Evolutionary conservation across 2,113 vertebrate species (phyloP).

Genomic region (Xenopus borealis): DNA sequence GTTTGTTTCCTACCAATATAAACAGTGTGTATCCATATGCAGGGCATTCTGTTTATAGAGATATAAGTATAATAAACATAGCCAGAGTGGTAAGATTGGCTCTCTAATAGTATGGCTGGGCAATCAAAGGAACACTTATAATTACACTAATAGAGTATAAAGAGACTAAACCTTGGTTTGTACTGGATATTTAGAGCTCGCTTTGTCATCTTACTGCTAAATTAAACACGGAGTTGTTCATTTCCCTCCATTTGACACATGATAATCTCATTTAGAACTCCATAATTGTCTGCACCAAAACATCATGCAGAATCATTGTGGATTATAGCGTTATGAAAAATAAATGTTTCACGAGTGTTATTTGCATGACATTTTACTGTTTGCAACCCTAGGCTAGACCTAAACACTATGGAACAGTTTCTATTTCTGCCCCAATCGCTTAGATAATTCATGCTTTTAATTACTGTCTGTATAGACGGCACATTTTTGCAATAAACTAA

Average conservation of each 20-base stretch:
- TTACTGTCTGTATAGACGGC: constrained; percentile 58
- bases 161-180: constrained; percentile 3
- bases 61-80: constrained; percentile 14
- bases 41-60: constrained; percentile 5
- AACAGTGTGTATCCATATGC: constrained; percentile 24
- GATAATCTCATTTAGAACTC: constrained; percentile 19
- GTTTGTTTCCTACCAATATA: constrained; percentile 7
- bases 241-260: constrained; percentile 28
- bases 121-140: constrained; percentile 1
- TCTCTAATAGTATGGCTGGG: not conserved
- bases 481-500: constrained; percentile 58
- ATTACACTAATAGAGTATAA: constrained; percentile 20
- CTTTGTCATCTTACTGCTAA: constrained; percentile 23
- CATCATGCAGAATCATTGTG: constrained; percentile 23
- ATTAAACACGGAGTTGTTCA: constrained; percentile 22
- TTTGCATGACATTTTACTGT: constrained; percentile 19
- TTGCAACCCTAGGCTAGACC: constrained; percentile 39
- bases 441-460: constrained; percentile 60
- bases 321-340: constrained; percentile 10
- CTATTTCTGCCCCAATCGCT: constrained; percentile 55
- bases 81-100: not conserved
- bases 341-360: constrained; percentile 33
- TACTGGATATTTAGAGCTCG: not conserved
- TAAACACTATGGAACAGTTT: constrained; percentile 51
- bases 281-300: constrained; percentile 8